Percentiles rank a stretch among this genome's conserved stretches.
These are phyloP conservation scores for Diarsia brunnea DNA, from an alignment of 2,888 invertebrate species.

Conservation along the genomic window DNA sequence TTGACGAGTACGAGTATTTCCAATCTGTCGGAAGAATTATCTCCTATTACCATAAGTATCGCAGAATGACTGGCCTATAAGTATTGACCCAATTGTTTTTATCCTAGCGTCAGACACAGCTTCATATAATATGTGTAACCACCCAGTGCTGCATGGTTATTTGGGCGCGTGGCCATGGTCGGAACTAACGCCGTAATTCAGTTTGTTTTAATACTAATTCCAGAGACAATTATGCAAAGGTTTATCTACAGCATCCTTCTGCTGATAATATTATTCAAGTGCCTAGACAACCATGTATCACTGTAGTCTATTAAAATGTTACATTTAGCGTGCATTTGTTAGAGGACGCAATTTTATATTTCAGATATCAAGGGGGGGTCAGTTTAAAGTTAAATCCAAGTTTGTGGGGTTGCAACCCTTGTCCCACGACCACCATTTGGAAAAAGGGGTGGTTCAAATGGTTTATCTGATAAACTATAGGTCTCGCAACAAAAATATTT, in stretches of 20 bases:
- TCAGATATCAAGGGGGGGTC: no score
- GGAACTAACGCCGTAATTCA: background rate
- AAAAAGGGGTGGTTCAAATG: no score
- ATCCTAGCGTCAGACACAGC: constrained; percentile 2
- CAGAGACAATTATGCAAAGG: background rate
- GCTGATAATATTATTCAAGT: background rate
- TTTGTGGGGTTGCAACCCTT: no score
- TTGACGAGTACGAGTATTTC: constrained; percentile 33
- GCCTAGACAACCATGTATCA: background rate
- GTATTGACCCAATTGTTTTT: background rate
- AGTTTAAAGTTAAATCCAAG: no score
- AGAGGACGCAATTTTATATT: no score
- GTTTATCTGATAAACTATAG: no score
- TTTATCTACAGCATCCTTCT: background rate
- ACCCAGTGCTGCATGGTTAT: background rate
- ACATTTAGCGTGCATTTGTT: no score
- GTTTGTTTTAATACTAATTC: background rate
- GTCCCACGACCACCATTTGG: no score
- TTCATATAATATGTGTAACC: background rate
- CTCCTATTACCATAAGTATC: background rate
- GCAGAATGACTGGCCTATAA: background rate
- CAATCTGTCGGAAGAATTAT: background rate
- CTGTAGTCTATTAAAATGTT: no score
- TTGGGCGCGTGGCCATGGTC: background rate
- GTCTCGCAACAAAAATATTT: no score